A percentile compares a stretch with the other conserved stretches of the same genome.
Evolutionary conservation across 2,797 vertebrate species (phyloP).

Genomic region (Falco berigora): DNA sequence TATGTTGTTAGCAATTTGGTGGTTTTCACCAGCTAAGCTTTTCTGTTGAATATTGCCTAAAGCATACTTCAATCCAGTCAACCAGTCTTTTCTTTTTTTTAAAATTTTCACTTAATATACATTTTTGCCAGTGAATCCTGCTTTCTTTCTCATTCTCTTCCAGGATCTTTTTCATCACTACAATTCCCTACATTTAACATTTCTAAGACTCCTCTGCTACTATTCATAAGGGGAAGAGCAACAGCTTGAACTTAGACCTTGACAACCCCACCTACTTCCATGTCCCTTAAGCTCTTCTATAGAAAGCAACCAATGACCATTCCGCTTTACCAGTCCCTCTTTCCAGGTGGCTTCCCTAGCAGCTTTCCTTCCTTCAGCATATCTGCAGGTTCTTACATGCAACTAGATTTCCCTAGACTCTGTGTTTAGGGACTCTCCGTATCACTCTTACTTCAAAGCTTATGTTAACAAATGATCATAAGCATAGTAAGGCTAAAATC

Average conservation of each 20-base stretch:
- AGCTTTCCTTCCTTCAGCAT: neutral
- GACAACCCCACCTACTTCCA: neutral
- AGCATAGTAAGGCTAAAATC: neutral
- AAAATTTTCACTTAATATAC: neutral
- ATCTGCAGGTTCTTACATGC: neutral
- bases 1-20: fast-evolving
- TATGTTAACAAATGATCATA: neutral
- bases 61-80: neutral
- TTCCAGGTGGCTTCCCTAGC: neutral
- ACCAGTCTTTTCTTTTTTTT: neutral
- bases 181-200: neutral
- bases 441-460: neutral
- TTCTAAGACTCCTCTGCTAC: neutral
- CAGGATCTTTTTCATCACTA: neutral
- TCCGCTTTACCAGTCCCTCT: neutral
- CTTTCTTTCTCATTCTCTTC: neutral
- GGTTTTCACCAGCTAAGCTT: neutral
- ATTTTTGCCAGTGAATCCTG: neutral
- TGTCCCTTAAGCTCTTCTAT: neutral
- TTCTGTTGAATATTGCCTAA: neutral
- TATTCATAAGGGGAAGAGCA: neutral
- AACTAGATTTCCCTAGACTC: neutral
- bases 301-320: neutral
- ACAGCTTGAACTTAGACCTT: neutral
- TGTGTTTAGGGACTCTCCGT: neutral